Evolutionary conservation across 2,888 invertebrate species (phyloP).

Genomic region (Torymus texanus): DNA sequence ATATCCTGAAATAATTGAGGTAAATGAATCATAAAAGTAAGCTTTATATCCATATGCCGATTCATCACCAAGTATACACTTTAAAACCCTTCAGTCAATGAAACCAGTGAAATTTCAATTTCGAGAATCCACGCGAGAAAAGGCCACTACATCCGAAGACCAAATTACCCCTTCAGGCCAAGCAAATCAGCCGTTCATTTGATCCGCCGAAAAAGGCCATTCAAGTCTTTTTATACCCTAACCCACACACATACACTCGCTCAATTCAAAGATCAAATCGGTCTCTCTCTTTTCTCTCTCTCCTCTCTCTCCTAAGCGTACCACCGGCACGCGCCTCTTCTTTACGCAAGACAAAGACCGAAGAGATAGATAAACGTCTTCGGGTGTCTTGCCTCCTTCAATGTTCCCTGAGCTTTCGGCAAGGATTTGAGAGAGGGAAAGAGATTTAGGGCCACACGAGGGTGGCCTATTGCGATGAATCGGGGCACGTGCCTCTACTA

Average conservation of each 20-base stretch:
- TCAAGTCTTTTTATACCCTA: slow-evolving; percentile 6
- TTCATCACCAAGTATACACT: no score
- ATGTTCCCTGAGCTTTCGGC: slow-evolving; percentile 7
- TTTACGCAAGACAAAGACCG: neutral
- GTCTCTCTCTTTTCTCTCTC: neutral
- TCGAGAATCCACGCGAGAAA: no score
- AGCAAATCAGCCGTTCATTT: neutral
- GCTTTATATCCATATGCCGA: no score
- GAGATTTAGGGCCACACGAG: slow-evolving; percentile 21
- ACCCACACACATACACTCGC: neutral
- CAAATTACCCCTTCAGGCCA: slow-evolving; percentile 19
- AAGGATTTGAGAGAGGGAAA: slow-evolving; percentile 5
- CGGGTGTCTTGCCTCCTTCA: slow-evolving; percentile 14
- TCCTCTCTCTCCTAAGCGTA: neutral
- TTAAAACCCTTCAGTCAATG: no score
- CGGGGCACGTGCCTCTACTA: slow-evolving; percentile 70
- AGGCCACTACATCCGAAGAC: no score
- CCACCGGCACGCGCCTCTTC: neutral
- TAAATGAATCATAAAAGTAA: no score
- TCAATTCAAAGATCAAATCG: slow-evolving; percentile 30
- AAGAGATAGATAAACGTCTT: slow-evolving; percentile 15
- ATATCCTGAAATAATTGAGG: no score
- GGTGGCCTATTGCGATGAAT: slow-evolving; percentile 55
- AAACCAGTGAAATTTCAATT: no score
- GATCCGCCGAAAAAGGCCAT: slow-evolving; percentile 41